Evolutionary conservation across 2,888 invertebrate species (phyloP), one percentile per base, ranked within the genome.

Genomic region (Ditula angustiorana): DNA sequence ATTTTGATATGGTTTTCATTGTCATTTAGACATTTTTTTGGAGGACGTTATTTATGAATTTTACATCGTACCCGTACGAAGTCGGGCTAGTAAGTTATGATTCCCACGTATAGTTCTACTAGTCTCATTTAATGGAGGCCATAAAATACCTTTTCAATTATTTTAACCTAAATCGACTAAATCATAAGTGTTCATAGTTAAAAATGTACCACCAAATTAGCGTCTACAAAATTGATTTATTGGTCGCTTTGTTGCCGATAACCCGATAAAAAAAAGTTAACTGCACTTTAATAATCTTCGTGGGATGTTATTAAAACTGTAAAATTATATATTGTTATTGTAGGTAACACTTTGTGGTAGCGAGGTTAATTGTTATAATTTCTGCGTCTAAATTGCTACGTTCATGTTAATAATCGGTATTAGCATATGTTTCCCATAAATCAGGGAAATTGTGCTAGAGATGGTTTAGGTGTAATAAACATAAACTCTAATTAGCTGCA

Each of bases 371-470:
- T 24, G 13, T 53, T 23, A 53, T 16, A 16, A 50, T 24, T 49
- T 52, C 33, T 19, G 30, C 33, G 19, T 50, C 28, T 50, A 16
- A 16, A 37, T 52, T 19, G 4, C 28, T 47, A 52, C 16, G 13
- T 33, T n/a, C 21, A 26, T 52, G 52, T 52, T 52, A 33, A 52
- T 52, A 52, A 52, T 33, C 30, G 30, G 28, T 19, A 52, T 52
- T 52, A 21, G 52, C 52, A 52, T 52, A 52, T 2, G 33, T n/a
- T 52, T 30, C 52, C 13, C 52, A 30, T 52, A 52, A 52, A 52
- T 52, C 30, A 33, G 3, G 13, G 13, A 16, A 44, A 28, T 26
- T 30, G 21, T 30, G 50, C 13, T 50, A 10, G 50, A 50, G 11
- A 5, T 33, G n/a, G n/a, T n/a, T n/a, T n/a, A n/a, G n/a, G n/a